Evolutionary conservation across 1,140 invertebrate species (phyloP).

Genomic region (Antheraea pernyi): DNA sequence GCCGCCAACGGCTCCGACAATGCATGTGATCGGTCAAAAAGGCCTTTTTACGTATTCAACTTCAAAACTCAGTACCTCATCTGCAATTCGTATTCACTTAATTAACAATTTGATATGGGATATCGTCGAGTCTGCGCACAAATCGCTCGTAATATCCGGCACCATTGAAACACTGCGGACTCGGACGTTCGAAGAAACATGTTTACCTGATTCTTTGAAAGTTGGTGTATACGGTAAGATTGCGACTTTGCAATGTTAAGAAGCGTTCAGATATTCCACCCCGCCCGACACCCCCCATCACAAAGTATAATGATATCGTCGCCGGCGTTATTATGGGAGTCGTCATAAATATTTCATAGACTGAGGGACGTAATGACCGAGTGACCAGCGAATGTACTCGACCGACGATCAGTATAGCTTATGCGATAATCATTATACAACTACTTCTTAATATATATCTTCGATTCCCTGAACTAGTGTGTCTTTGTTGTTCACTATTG

Average conservation of each 20-base stretch:
- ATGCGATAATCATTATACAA: not conserved
- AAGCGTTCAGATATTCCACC: conserved; percentile 79
- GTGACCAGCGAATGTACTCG: conserved; percentile 59
- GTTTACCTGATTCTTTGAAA: conserved; percentile 30
- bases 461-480: conserved; percentile 1
- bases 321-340: conserved; percentile 78
- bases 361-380: conserved; percentile 74
- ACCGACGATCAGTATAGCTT: conserved; percentile 1
- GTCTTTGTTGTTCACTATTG: conserved; percentile 11
- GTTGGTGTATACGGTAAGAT: conserved; percentile 52
- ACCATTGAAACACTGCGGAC: not conserved
- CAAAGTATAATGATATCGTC: conserved; percentile 81
- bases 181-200: not conserved
- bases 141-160: not conserved
- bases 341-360: conserved; percentile 79
- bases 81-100: conserved; percentile 94
- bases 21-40: conserved; percentile 80
- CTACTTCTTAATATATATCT: not conserved
- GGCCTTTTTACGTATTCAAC: conserved; percentile 80
- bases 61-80: conserved; percentile 85
- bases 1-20: conserved; percentile 79
- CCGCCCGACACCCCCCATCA: conserved; percentile 74
- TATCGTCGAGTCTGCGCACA: conserved; percentile 74
- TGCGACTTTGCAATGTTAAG: conserved; percentile 79
- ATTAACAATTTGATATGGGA: conserved; percentile 94